Conservation (phyloP, 2,888 invertebrate species). For the Seira sanloemensis region DNA sequence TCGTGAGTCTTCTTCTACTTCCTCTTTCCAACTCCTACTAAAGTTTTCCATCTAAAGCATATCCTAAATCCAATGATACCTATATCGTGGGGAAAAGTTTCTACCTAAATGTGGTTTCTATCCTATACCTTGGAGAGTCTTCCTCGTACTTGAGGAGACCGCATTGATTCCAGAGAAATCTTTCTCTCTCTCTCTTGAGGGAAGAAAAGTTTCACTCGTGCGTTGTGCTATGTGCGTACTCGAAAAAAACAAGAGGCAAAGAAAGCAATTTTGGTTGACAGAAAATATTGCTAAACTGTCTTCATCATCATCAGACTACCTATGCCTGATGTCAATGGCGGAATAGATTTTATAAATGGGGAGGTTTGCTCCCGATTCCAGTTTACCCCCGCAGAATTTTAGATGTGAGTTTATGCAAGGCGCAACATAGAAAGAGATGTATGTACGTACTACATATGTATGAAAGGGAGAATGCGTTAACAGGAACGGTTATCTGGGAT, state of each 20-base stretch:
- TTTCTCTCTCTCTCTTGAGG: not conserved
- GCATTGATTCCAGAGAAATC: not conserved
- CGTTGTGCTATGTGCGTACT: not conserved
- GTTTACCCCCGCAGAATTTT: no score
- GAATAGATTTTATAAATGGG: no score
- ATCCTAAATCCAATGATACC: not conserved
- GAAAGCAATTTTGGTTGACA: slow-evolving; percentile 54
- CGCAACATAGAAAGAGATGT: no score
- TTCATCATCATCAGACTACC: slow-evolving; percentile 41
- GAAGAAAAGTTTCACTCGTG: not conserved
- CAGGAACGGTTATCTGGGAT: no score
- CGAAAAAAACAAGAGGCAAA: not conserved
- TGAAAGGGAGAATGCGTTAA: no score
- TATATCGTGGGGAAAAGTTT: not conserved
- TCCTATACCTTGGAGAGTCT: not conserved
- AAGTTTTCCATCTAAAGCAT: not conserved
- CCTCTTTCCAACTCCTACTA: not conserved
- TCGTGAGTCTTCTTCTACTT: slow-evolving; percentile 5
- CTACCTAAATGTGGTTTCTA: no score
- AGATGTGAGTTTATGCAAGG: no score
- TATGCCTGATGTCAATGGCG: no score
- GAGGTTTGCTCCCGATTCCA: no score
- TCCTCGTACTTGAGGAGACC: not conserved
- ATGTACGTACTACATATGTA: no score
- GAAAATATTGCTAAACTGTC: slow-evolving; percentile 53